Evolutionary conservation across 2,113 vertebrate genomes (phyloP).

Genomic region (Cromileptes altivelis): DNA sequence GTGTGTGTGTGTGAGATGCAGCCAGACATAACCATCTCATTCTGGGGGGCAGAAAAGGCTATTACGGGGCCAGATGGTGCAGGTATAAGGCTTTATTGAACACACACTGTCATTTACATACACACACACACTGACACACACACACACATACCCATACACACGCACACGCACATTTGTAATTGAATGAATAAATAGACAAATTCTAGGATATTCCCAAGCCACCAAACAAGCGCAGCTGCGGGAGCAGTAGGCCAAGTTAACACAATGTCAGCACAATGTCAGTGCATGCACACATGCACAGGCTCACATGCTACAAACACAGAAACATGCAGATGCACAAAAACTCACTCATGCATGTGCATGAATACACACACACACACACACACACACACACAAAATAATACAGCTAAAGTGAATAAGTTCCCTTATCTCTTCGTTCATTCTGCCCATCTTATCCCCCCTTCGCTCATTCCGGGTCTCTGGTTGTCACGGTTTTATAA

Average conservation of each 20-base stretch:
- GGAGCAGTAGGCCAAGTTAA: slow-evolving; percentile 60
- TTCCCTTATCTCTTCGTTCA: slow-evolving; percentile 29
- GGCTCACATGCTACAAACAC: slow-evolving; percentile 16
- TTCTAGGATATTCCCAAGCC: slow-evolving; percentile 67
- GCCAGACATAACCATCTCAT: slow-evolving; percentile 67
- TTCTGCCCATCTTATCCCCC: slow-evolving; percentile 40
- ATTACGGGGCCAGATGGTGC: slow-evolving; percentile 77
- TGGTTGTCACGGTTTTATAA: slow-evolving; percentile 59
- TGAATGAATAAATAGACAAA: slow-evolving; percentile 74
- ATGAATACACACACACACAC: not conserved
- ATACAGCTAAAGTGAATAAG: slow-evolving; percentile 15
- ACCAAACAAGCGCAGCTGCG: slow-evolving; percentile 65
- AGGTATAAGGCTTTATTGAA: slow-evolving; percentile 68
- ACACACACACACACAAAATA: slow-evolving; percentile 3
- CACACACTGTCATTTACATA: slow-evolving; percentile 38
- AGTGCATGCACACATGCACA: slow-evolving; percentile 23
- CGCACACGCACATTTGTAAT: slow-evolving; percentile 47
- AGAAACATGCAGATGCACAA: slow-evolving; percentile 25
- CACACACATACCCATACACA: slow-evolving; percentile 23
- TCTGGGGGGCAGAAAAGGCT: slow-evolving; percentile 74
- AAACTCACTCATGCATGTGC: not conserved
- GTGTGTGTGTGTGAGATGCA: slow-evolving; percentile 30
- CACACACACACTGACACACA: slow-evolving; percentile 37
- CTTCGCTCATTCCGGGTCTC: slow-evolving; percentile 40
- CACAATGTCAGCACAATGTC: slow-evolving; percentile 74